A percentile compares a stretch with the other conserved stretches of the same genome.
These are phyloP conservation scores for Drosophila sucinea DNA, from an alignment of 1,140 invertebrate genomes.

Conservation along the genomic window DNA sequence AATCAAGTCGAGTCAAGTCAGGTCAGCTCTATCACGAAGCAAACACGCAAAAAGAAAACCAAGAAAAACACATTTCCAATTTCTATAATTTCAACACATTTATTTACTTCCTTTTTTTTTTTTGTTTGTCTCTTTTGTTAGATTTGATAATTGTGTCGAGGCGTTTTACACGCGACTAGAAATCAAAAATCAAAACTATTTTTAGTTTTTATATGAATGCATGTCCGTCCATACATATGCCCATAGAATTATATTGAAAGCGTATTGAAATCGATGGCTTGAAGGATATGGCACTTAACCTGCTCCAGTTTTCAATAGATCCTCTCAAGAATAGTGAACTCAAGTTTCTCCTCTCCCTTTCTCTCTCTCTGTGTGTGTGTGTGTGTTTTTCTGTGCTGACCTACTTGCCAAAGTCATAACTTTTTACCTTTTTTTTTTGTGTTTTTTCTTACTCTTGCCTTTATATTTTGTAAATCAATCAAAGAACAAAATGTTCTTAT, in stretches of 20 bases:
- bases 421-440: conserved; percentile 33
- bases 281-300: conserved; percentile 71
- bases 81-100: conserved; percentile 17
- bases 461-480: background rate
- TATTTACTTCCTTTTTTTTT: background rate
- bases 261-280: conserved; percentile 34
- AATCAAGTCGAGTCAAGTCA: conserved; percentile 24
- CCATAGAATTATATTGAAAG: background rate
- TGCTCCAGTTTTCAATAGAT: conserved; percentile 57
- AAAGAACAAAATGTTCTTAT: conserved; percentile 26
- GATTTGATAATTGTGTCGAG: conserved; percentile 58
- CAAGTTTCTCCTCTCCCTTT: conserved; percentile 1
- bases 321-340: background rate
- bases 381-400: conserved; percentile 20
- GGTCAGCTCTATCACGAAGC: background rate
- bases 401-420: conserved; percentile 33
- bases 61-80: background rate
- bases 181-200: conserved; percentile 9
- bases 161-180: conserved; percentile 62
- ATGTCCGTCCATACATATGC: too few species aligned
- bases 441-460: conserved; percentile 12
- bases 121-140: conserved; percentile 44
- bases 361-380: conserved; percentile 2
- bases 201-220: background rate
- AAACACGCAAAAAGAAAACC: background rate